Evolutionary conservation across 2,113 vertebrate genomes (phyloP).

Genomic region (Mastomys coucha): DNA sequence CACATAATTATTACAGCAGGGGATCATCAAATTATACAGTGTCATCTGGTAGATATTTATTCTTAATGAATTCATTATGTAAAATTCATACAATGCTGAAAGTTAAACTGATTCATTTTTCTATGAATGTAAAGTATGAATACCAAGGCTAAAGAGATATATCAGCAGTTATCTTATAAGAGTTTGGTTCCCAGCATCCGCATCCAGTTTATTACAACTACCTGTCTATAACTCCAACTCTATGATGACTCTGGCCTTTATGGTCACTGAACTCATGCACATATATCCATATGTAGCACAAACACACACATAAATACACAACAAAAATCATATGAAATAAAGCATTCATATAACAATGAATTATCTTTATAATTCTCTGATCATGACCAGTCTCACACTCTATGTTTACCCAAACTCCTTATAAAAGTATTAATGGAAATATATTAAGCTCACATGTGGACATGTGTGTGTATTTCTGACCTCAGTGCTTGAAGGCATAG

Average conservation of each 20-base stretch:
- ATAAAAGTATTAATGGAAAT: neutral
- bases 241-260: neutral
- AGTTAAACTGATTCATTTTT: no score
- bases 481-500: neutral
- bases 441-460: neutral
- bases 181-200: neutral
- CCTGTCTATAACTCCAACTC: neutral
- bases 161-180: no score
- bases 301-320: neutral
- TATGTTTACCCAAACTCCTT: neutral
- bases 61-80: no score
- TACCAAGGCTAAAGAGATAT: no score
- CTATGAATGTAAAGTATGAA: no score
- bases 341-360: fast-evolving
- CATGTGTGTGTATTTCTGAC: neutral
- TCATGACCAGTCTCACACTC: neutral
- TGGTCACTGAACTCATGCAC: neutral
- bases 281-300: neutral
- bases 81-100: no score
- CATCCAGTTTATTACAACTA: neutral
- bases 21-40: no score
- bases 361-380: neutral
- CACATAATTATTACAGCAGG: no score
- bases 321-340: neutral
- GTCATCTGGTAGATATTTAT: no score